A percentile compares a stretch with the other conserved stretches of the same genome.
Evolutionary conservation across 1,140 invertebrate genomes (phyloP).

Genomic region (Drosophila orena): DNA sequence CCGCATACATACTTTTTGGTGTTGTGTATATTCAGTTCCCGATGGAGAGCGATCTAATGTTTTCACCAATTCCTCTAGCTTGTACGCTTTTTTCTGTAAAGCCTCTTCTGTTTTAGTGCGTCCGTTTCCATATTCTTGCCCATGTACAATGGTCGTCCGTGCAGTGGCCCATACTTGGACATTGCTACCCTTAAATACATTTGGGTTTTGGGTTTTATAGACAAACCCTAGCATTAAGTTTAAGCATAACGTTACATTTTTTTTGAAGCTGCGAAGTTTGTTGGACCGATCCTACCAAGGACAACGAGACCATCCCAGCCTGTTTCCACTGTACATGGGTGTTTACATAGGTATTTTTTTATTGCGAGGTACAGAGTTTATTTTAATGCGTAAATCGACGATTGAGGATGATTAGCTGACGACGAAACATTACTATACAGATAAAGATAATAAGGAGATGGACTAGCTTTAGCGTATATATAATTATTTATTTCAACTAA

Average conservation of each 20-base stretch:
- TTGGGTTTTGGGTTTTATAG: constrained; percentile 20
- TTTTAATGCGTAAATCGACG: constrained; percentile 40
- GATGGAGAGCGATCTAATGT: constrained; percentile 25
- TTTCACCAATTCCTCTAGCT: constrained; percentile 17
- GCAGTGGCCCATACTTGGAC: not conserved
- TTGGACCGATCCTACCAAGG: not conserved
- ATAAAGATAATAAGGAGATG: constrained; percentile 11
- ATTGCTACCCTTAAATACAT: not conserved
- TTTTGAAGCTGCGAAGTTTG: constrained; percentile 13
- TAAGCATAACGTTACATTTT: constrained; percentile 12
- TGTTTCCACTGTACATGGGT: constrained; percentile 18
- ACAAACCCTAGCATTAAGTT: constrained; percentile 7
- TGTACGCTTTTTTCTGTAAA: constrained; percentile 17
- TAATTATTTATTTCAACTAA: constrained; percentile 45
- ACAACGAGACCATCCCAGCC: not conserved
- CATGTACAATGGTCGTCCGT: constrained; percentile 31
- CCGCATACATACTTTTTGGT: not conserved
- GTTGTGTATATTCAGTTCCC: constrained; percentile 20
- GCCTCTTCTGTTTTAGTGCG: constrained; percentile 8
- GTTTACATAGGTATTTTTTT: constrained; percentile 6
- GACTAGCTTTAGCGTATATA: constrained; percentile 70
- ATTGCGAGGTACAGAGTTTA: constrained; percentile 64
- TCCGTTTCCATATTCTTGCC: constrained; percentile 11
- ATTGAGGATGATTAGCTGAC: constrained; percentile 12
- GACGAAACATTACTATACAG: constrained; percentile 38